These are phyloP conservation scores for Drosophila demipolita DNA, from an alignment of 2,888 invertebrate species.

Conservation along the genomic window DNA sequence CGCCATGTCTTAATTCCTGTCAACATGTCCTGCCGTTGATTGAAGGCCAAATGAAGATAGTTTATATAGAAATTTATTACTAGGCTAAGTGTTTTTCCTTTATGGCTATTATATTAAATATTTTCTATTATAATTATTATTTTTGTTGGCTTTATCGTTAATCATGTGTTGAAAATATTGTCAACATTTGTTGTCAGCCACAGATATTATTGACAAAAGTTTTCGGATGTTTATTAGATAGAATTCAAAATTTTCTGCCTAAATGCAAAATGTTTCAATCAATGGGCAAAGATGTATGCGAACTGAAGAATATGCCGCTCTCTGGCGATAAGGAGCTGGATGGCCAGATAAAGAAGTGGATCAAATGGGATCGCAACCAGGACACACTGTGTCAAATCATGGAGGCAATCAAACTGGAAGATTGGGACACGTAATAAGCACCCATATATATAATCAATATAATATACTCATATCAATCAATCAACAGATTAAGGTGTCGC, in stretches of 20 bases:
- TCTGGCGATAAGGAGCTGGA: slow-evolving; percentile 86
- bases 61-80: neutral
- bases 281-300: slow-evolving; percentile 52
- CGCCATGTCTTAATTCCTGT: slow-evolving; percentile 18
- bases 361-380: slow-evolving; percentile 91
- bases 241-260: slow-evolving; percentile 26
- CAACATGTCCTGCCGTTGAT: neutral
- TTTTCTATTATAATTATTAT: neutral
- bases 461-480: neutral
- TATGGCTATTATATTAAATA: neutral
- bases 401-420: slow-evolving; percentile 86
- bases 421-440: slow-evolving; percentile 84
- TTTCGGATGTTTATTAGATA: neutral
- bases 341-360: slow-evolving; percentile 90
- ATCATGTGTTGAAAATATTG: slow-evolving; percentile 21
- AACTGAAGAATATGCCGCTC: slow-evolving; percentile 53
- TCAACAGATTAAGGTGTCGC: slow-evolving; percentile 86
- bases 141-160: neutral
- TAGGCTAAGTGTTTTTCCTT: neutral
- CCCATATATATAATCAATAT: neutral
- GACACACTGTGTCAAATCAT: slow-evolving; percentile 88
- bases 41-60: neutral
- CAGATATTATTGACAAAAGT: neutral
- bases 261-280: slow-evolving; percentile 43
- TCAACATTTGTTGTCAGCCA: slow-evolving; percentile 15